Percentiles rank a stretch among this genome's conserved stretches.
These are phyloP conservation scores for Hyposmocoma kahamanoa DNA, from an alignment of 1,140 invertebrate species.

Conservation along the genomic window DNA sequence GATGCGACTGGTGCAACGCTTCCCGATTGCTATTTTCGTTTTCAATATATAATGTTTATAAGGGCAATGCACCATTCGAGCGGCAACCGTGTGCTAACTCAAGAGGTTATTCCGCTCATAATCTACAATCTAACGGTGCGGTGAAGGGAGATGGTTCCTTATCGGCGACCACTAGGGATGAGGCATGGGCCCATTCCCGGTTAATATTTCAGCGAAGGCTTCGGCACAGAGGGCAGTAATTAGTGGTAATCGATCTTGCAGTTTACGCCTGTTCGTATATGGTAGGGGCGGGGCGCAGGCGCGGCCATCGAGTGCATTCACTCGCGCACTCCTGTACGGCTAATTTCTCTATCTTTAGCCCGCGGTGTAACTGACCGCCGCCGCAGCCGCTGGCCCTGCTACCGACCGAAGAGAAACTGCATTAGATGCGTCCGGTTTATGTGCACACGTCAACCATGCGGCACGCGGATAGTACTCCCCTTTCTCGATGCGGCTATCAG, in stretches of 20 bases:
- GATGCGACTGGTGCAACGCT: neutral
- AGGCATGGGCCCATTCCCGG: slow-evolving; percentile 13
- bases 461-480: slow-evolving; percentile 32
- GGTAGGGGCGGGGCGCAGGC: slow-evolving; percentile 32
- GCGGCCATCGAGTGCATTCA: slow-evolving; percentile 44
- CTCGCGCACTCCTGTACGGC: slow-evolving; percentile 41
- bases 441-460: slow-evolving; percentile 30
- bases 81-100: neutral
- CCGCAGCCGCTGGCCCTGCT: slow-evolving; percentile 42
- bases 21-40: neutral
- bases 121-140: slow-evolving; percentile 1
- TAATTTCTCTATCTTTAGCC: slow-evolving; percentile 72
- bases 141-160: neutral
- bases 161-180: slow-evolving; percentile 8
- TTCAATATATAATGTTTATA: neutral
- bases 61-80: slow-evolving; percentile 1
- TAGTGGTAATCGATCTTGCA: slow-evolving; percentile 65
- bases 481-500: slow-evolving; percentile 17
- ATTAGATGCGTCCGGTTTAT: slow-evolving; percentile 60
- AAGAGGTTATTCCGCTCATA: slow-evolving; percentile 1
- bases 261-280: slow-evolving; percentile 48
- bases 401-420: slow-evolving; percentile 59
- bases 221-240: slow-evolving; percentile 48
- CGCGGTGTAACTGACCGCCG: slow-evolving; percentile 62
- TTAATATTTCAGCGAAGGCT: slow-evolving; percentile 36